Conservation (phyloP, 2,113 vertebrate genomes). For the Pomatorhinus ruficollis region DNA sequence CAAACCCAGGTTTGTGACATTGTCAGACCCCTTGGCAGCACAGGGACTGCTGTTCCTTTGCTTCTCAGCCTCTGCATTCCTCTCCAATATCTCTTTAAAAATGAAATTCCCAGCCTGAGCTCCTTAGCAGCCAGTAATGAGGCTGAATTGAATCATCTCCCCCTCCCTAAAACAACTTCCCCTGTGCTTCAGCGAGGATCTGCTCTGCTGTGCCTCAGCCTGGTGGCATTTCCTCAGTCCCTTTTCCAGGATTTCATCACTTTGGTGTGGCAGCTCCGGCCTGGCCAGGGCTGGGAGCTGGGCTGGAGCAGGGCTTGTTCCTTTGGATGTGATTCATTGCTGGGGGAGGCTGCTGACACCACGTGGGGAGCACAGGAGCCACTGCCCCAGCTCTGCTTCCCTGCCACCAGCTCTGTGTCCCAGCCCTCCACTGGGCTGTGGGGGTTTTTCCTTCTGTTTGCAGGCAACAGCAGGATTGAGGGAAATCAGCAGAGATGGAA, state of each 20-base stretch:
- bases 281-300: not conserved
- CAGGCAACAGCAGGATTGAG: not conserved
- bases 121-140: not conserved
- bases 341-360: not conserved
- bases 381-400: not conserved
- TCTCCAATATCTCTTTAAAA: not conserved
- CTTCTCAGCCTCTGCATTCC: not conserved
- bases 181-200: fast-evolving
- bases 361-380: not conserved
- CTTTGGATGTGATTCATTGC: not conserved
- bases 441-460: not conserved
- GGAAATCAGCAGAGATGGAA: not conserved
- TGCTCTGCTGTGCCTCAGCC: not conserved
- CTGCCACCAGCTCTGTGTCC: not conserved
- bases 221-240: not conserved
- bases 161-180: too few relatives aligned
- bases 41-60: not conserved
- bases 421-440: not conserved
- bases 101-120: not conserved
- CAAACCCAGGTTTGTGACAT: not conserved
- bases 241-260: not conserved
- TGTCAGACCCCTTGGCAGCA: not conserved
- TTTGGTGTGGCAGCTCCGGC: not conserved
- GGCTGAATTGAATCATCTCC: not conserved
- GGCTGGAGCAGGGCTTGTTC: not conserved